Evolutionary conservation across 2,888 invertebrate genomes (phyloP).

Genomic region (Hymenopus coronatus): DNA sequence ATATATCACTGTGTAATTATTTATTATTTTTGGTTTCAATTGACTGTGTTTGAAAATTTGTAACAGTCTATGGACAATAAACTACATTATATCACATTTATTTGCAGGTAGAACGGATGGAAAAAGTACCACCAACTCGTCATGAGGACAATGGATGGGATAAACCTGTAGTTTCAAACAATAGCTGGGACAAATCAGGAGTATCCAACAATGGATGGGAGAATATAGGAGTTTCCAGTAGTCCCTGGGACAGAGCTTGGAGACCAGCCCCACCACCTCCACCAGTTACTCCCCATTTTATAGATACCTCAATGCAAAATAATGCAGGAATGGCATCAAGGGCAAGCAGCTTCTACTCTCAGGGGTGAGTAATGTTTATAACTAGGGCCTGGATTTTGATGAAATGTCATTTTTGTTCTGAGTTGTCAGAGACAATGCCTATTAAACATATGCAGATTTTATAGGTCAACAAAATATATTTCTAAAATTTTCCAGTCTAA

Average conservation of each 20-base stretch:
- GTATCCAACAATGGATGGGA: slow-evolving; percentile 25
- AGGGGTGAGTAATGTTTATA: slow-evolving; percentile 42
- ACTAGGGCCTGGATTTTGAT: neutral
- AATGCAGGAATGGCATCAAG: slow-evolving; percentile 42
- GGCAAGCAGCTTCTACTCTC: slow-evolving; percentile 50
- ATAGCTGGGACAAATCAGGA: slow-evolving; percentile 12
- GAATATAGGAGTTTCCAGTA: neutral
- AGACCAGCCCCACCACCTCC: slow-evolving; percentile 61
- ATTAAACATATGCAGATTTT: too few relatives aligned
- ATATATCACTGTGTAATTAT: too few relatives aligned
- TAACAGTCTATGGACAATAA: too few relatives aligned
- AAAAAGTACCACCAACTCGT: slow-evolving; percentile 47
- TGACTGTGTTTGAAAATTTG: too few relatives aligned
- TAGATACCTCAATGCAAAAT: slow-evolving; percentile 30
- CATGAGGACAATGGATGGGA: neutral
- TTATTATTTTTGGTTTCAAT: too few relatives aligned
- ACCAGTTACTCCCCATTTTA: slow-evolving; percentile 51
- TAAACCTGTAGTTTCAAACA: neutral
- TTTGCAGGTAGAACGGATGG: slow-evolving; percentile 59
- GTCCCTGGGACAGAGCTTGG: slow-evolving; percentile 51
- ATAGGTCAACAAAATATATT: too few relatives aligned
- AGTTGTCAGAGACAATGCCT: too few relatives aligned
- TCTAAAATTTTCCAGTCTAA: too few relatives aligned
- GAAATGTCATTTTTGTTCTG: too few relatives aligned
- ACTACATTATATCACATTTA: too few relatives aligned